Conservation (phyloP, 2,113 vertebrate genomes). For the Numida meleagris region DNA sequence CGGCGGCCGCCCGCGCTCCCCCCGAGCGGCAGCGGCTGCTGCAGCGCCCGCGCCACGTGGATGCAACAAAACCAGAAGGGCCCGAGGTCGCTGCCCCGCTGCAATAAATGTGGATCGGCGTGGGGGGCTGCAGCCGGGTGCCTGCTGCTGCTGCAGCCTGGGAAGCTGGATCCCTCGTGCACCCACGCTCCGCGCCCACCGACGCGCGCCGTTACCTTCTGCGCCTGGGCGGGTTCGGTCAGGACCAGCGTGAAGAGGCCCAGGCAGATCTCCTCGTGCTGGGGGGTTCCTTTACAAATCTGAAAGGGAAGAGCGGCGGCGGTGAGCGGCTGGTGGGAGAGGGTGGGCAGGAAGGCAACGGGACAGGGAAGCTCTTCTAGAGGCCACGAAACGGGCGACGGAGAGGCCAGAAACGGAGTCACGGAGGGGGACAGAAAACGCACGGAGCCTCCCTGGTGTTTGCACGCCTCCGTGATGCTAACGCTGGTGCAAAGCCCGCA, state of each 20-base stretch:
- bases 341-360: fast-evolving
- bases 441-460: fast-evolving
- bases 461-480: fast-evolving
- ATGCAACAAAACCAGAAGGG: fast-evolving
- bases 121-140: not conserved
- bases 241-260: constrained; percentile 91
- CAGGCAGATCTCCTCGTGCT: constrained; percentile 95
- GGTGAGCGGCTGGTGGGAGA: fast-evolving
- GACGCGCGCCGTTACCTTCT: constrained; percentile 81
- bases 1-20: no score
- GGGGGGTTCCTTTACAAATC: constrained; percentile 94
- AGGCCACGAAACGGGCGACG: fast-evolving
- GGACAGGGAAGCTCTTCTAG: not conserved
- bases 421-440: fast-evolving
- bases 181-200: fast-evolving
- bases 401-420: not conserved
- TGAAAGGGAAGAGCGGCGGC: not conserved
- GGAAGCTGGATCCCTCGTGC: fast-evolving
- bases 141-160: not conserved
- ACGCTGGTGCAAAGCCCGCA: fast-evolving
- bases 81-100: not conserved
- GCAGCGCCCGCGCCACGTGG: not conserved
- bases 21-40: not conserved
- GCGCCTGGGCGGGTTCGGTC: constrained; percentile 87
- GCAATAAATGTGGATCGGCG: fast-evolving